These are phyloP conservation scores for Eucidaris tribuloides DNA, from an alignment of 35 echinoderm and acorn worm species.

Conservation along the genomic window DNA sequence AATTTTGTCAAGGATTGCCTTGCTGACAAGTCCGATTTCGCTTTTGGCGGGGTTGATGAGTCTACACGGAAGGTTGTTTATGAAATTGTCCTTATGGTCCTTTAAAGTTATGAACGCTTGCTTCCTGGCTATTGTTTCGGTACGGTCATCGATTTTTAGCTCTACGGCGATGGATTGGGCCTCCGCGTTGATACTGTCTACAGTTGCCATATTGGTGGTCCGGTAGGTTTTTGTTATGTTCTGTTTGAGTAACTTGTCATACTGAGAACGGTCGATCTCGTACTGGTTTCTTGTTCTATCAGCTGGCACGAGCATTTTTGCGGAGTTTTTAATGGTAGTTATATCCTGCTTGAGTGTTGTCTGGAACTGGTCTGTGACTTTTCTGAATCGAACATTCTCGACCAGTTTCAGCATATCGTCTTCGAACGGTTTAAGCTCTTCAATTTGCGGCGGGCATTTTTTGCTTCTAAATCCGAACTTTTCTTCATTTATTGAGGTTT, in stretches of 20 bases:
- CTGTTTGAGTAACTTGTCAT: no score
- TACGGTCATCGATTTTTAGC: constrained; percentile 31
- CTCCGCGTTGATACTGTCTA: constrained; percentile 36
- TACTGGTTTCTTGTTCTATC: no score
- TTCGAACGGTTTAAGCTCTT: constrained; percentile 48
- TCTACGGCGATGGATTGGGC: constrained; percentile 18
- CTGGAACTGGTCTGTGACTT: constrained; percentile 21
- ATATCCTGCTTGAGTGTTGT: constrained; percentile 12
- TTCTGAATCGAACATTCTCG: constrained; percentile 33
- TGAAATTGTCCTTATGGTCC: constrained; percentile 55
- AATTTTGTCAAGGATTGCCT: no score
- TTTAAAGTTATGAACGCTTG: constrained; percentile 42
- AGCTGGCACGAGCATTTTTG: constrained; percentile 8
- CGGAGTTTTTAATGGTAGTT: neutral
- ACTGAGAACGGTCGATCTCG: no score
- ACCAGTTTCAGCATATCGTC: constrained; percentile 34
- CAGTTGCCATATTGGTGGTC: neutral
- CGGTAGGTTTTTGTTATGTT: constrained; percentile 19
- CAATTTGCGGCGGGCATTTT: constrained; percentile 36
- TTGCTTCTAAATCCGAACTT: constrained; percentile 46
- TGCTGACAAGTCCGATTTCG: no score
- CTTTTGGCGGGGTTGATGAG: no score
- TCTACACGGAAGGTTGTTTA: no score
- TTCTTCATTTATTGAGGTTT: neutral
- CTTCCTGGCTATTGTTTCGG: constrained; percentile 26